Conservation (phyloP, 2,888 invertebrate species). For the Noctua pronuba region DNA sequence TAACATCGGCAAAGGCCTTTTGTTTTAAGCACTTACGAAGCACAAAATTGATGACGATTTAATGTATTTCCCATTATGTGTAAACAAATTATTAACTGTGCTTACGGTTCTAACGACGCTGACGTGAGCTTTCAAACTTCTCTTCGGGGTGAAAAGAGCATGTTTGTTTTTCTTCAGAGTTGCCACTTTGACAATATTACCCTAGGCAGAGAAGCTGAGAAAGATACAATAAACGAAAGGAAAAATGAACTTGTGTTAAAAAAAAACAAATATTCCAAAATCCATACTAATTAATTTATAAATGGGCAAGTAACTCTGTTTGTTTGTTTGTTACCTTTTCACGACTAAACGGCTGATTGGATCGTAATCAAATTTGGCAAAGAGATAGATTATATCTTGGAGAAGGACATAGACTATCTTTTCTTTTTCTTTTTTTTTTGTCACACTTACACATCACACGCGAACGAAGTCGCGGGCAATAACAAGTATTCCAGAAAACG, state of each 20-base stretch:
- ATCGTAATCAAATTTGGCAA: no score
- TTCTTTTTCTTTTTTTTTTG: not conserved
- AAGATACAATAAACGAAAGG: not conserved
- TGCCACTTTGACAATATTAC: not conserved
- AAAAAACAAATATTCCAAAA: not conserved
- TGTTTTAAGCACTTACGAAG: conserved; percentile 26
- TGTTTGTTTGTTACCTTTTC: not conserved
- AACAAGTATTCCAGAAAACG: not conserved
- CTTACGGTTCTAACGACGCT: not conserved
- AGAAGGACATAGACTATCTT: not conserved
- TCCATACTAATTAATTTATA: not conserved
- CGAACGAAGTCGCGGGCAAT: not conserved
- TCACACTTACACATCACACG: not conserved
- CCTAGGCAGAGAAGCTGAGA: not conserved
- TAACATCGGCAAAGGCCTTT: conserved; percentile 15
- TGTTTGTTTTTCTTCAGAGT: not conserved
- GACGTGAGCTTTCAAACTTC: not conserved
- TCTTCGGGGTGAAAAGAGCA: not conserved
- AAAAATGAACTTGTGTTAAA: not conserved
- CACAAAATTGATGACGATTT: conserved; percentile 36
- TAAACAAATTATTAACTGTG: conserved; percentile 12
- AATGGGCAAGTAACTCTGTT: not conserved
- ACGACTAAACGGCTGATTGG: not conserved
- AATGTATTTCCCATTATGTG: conserved; percentile 5
- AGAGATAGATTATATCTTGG: not conserved